Percentiles rank a stretch among this genome's conserved stretches.
Conservation (phyloP, 64 coral and sea anemone species). For the Pocillopora verrucosa region DNA sequence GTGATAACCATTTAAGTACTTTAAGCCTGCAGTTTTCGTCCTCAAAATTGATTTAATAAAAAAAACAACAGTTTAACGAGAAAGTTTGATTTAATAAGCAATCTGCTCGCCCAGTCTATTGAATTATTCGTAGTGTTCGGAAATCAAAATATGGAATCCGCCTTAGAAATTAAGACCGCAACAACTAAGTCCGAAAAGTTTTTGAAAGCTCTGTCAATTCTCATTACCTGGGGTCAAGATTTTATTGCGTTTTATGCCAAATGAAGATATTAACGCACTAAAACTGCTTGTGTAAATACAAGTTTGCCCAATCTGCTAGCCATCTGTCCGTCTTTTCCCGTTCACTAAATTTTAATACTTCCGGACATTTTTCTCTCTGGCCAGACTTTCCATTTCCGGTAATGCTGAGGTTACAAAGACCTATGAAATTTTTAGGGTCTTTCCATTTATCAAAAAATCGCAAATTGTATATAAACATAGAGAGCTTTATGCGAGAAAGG, state of each 20-base stretch:
- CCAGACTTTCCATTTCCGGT: slow-evolving; percentile 36
- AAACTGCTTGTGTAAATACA: slow-evolving; percentile 39
- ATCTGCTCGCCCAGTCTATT: neutral
- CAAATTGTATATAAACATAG: no score
- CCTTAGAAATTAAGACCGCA: slow-evolving; percentile 2
- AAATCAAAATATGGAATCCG: neutral
- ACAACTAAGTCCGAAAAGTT: neutral
- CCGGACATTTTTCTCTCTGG: slow-evolving; percentile 42
- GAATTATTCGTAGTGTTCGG: neutral
- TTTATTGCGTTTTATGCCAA: slow-evolving; percentile 40
- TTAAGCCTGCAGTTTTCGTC: neutral
- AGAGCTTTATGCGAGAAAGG: no score
- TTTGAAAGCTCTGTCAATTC: neutral
- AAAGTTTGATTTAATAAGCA: neutral
- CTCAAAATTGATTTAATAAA: neutral
- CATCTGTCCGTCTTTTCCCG: slow-evolving; percentile 36
- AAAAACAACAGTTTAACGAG: neutral
- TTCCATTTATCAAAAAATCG: neutral
- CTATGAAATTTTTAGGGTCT: neutral
- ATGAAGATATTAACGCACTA: neutral
- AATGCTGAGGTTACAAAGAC: slow-evolving; percentile 23
- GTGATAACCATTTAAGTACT: slow-evolving; percentile 8
- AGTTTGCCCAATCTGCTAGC: slow-evolving; percentile 35
- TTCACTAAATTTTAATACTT: slow-evolving; percentile 47
- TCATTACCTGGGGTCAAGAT: slow-evolving; percentile 31